These are phyloP conservation scores for Brachypodius melanocephalos DNA, from an alignment of 2,113 vertebrate genomes.

Conservation along the genomic window DNA sequence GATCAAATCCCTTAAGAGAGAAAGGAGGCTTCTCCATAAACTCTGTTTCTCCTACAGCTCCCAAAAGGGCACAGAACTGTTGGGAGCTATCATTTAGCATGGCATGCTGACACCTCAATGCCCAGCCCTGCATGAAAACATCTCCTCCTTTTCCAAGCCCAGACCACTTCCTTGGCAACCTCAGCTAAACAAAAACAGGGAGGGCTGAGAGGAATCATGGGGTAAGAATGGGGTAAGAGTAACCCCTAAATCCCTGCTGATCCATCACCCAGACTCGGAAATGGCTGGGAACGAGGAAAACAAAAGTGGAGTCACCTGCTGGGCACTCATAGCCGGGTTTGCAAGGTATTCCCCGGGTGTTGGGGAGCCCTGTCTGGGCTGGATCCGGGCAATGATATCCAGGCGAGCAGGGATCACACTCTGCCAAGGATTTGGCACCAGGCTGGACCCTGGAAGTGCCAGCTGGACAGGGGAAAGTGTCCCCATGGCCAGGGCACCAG, in stretches of 20 bases:
- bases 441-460: constrained; percentile 80
- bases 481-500: constrained; percentile 86
- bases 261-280: not conserved
- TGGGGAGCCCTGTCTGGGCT: constrained; percentile 69
- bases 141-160: not conserved
- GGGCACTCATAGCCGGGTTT: constrained; percentile 85
- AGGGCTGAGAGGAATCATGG: not conserved
- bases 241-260: not conserved
- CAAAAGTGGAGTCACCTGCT: constrained; percentile 58
- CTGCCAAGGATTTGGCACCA: constrained; percentile 75
- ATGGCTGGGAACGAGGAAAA: not conserved
- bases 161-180: not conserved
- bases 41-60: not conserved
- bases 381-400: constrained; percentile 85
- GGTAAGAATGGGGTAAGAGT: not conserved
- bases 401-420: constrained; percentile 80
- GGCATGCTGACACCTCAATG: not conserved
- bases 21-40: not conserved
- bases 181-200: not conserved
- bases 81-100: not conserved
- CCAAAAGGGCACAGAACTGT: not conserved
- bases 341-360: constrained; percentile 80
- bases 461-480: constrained; percentile 79
- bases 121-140: not conserved
- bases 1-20: not conserved